Base-by-base conservation (phyloP, 2,888 invertebrate genomes). In the Erpobdella octoculata region DNA sequence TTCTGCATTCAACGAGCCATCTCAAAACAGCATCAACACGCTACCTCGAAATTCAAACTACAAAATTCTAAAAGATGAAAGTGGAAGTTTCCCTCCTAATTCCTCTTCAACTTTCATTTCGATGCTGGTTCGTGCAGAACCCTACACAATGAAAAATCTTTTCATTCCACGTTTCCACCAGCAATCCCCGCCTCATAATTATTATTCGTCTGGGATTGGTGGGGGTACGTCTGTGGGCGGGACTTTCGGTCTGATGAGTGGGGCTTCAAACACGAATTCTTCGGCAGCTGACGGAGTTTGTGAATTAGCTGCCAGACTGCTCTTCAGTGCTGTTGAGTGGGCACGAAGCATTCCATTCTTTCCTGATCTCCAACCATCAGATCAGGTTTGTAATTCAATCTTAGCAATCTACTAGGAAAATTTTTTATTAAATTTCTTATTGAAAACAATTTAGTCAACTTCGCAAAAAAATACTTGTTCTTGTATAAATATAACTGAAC, bases 281-380 rank as follows among this genome's bases (percentile, higher is more conserved):
- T 28, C 66, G 15, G 68, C 35, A 15, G 41, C 38, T 25, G 71
- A 71, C 71, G 53, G 38, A 37, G 59, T 67, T 33, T 71, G 71
- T 53, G 71, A 71, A 38, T 48, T 62, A 12, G 71, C 71, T 25
- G 71, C 71, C 58, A 62, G 67, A 31, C 71, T 71, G 9, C 67
- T 71, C 5, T 71, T 71, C 71, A 71, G 71, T 35, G 71, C 71
- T 41, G 71, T 71, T 25, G 71, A 71, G 41, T 71, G 71, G 71
- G 67, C 71, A 35, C 65, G 53, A 21, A 66, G 41, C 31, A 71
- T 71, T 21, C 71, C 71, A 5, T 67, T 67, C 61, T 71, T 71
- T 37, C 71, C 71, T 2, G 71, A 71, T 12, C 67, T 71, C 0
- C 67, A 48, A 33, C 25, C 67, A 21, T 48, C 61, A 25, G 71